Percentiles rank a stretch among this genome's conserved stretches.
These are phyloP conservation scores for Notechis scutatus DNA, from an alignment of 2,113 vertebrate species.

Conservation along the genomic window DNA sequence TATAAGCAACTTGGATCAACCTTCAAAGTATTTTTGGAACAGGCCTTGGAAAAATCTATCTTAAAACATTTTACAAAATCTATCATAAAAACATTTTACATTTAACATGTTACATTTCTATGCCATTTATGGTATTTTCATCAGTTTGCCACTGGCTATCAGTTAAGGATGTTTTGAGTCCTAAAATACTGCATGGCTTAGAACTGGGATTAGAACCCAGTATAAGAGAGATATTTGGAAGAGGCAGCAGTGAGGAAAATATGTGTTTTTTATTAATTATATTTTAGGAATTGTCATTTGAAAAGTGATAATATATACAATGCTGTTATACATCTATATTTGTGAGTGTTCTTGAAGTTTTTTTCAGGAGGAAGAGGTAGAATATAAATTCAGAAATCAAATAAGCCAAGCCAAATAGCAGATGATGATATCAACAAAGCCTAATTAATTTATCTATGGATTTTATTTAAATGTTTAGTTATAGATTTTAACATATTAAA, in stretches of 20 bases:
- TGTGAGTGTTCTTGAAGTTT: not conserved
- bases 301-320: not conserved
- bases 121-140: not conserved
- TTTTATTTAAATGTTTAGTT: not conserved
- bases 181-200: not conserved
- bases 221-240: not conserved
- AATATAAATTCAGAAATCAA: not conserved
- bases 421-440: not conserved
- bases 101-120: not conserved
- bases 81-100: not conserved
- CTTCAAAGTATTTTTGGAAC: not conserved
- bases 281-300: not conserved
- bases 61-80: not conserved
- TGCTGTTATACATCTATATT: not conserved
- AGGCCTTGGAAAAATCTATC: not conserved
- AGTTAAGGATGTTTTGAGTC: not conserved
- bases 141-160: accelerated
- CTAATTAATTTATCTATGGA: not conserved
- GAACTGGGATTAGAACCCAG: not conserved
- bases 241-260: not conserved
- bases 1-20: not conserved
- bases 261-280: not conserved
- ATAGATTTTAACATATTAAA: not conserved
- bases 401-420: not conserved
- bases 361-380: not conserved